Evolutionary conservation across 2,113 vertebrate genomes (phyloP), one percentile per base, ranked within the genome.

Genomic region (Physeter macrocephalus): DNA sequence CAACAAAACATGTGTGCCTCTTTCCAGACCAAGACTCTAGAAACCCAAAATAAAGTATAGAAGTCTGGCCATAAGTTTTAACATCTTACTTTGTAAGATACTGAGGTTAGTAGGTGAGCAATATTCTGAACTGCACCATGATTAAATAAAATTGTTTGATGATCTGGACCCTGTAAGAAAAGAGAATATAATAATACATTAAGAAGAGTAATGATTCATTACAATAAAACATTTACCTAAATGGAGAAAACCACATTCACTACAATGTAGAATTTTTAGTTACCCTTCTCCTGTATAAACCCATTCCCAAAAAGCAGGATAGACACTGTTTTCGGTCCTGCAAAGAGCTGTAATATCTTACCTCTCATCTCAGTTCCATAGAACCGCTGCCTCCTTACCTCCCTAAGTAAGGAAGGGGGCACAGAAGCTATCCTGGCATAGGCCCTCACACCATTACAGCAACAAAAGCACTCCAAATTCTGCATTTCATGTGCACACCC

Each of bases 61-160:
- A 90, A 94, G 77, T 62, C 85, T 94, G 34, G 66, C 31, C 67
- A 71, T 71, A 78, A 93, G 49, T 80, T 93, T 95, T 72, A 46
- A 95, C 25, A 41, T 61, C 97, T 98, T 99, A 99, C 99, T 99
- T 99, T 99, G 98, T 99, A 99, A 92, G 99, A 99, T 61, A 99
- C 98, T 77, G 99, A 99, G 90, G 99, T 99, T 91, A 99, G 98
- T 29, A 99, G 99, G 95, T 99, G 99, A 93, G 99, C 99, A 1
- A 99, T 99, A 98, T 99, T 99, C 98, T 99, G 99, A 97, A 99
- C 99, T 98, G 99, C 99, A 95, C 99, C 99, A 5, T 99, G 99
- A 98, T 99, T 99, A 98, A 99, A 99, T 97, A 99, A 99, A 98
- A 99, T 99, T 90, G 99, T 99, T 98, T 99, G 99, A 98, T 99